Conservation (phyloP, 1,140 invertebrate genomes). For the Bombyx mandarina region DNA sequence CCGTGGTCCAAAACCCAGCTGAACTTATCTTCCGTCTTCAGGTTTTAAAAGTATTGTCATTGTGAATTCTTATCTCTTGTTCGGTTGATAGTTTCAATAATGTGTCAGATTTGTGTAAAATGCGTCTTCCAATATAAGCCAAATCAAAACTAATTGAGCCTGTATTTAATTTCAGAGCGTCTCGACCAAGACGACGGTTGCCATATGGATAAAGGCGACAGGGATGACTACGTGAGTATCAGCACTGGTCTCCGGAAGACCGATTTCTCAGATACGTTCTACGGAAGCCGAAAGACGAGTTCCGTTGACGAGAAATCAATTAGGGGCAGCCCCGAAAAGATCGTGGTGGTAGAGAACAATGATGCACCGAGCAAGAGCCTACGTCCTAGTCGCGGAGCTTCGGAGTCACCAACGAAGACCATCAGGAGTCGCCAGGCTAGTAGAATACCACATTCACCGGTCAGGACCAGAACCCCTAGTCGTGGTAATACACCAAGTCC, state of each 20-base stretch:
- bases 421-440: conserved; percentile 45
- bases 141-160: background rate
- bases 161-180: conserved; percentile 50
- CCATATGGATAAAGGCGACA: conserved; percentile 56
- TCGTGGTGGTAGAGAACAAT: conserved; percentile 69
- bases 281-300: conserved; percentile 66
- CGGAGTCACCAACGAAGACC: conserved; percentile 47
- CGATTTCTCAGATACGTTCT: conserved; percentile 72
- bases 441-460: conserved; percentile 54
- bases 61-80: too few relatives aligned
- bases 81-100: background rate
- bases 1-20: too few relatives aligned
- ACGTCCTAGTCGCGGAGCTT: conserved; percentile 29
- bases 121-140: too few relatives aligned
- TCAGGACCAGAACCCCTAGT: conserved; percentile 59
- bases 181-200: conserved; percentile 62
- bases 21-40: too few relatives aligned
- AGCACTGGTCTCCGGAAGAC: conserved; percentile 78
- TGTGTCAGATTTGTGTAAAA: background rate
- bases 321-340: conserved; percentile 64
- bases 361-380: conserved; percentile 68
- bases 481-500: conserved; percentile 59
- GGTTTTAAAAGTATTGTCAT: too few relatives aligned
- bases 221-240: conserved; percentile 76
- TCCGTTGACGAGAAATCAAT: conserved; percentile 52